Conservation (phyloP, 2,113 vertebrate genomes). For the Climacteris rufus region DNA sequence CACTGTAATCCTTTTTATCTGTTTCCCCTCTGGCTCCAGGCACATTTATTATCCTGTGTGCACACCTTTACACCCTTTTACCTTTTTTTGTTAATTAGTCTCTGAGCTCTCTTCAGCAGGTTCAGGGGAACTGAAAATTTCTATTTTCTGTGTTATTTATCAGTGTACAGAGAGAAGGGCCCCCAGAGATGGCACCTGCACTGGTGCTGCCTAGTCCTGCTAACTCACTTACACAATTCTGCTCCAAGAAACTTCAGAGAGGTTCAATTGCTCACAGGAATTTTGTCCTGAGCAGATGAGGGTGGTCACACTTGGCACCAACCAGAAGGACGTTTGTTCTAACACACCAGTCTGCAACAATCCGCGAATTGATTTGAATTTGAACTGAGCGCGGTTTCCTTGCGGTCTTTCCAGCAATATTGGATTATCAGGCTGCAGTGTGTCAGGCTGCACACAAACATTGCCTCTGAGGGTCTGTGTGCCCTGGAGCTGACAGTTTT, state of each 20-base stretch:
- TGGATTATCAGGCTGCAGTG: neutral
- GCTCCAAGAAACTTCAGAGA: neutral
- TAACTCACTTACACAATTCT: neutral
- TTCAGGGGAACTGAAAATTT: accelerated
- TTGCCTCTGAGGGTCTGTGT: neutral
- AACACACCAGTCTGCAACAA: neutral
- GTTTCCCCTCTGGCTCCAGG: neutral
- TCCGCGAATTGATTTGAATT: neutral
- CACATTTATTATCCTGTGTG: accelerated
- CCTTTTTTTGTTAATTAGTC: neutral
- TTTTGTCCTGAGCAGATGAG: neutral
- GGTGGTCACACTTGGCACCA: no score
- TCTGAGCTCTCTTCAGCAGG: no score
- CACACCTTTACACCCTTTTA: neutral
- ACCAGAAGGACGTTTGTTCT: neutral
- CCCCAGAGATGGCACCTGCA: neutral
- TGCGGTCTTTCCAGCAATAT: neutral
- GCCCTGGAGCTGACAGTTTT: neutral
- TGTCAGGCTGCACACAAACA: no score
- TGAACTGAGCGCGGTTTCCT: accelerated
- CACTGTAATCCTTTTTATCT: neutral
- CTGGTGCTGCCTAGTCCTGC: neutral
- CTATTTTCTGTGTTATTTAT: neutral
- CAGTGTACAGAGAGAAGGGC: accelerated
- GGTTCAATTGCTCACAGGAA: neutral